Base-by-base conservation (phyloP, 2,888 invertebrate species). In the Drosophila silvestris region DNA sequence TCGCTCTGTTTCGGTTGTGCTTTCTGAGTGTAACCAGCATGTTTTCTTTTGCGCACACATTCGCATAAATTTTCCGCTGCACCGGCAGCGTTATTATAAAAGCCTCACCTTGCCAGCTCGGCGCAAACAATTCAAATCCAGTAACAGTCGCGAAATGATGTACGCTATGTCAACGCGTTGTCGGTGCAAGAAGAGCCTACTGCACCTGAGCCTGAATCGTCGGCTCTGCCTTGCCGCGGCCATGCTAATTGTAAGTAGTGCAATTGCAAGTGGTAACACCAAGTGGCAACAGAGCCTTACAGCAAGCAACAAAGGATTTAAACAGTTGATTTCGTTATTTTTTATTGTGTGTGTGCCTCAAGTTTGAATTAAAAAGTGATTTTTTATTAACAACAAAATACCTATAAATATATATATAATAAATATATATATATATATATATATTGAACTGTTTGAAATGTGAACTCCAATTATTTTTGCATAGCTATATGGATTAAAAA, bases 101-200 rank as follows among this genome's bases (percentile, higher is more conserved):
- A 93, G 93, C 89, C 87, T 78, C 84, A 69, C 71, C 79, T 82
- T 79, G 81, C 81, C 87, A 82, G 85, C 86, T 86, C 85, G 88
- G 77, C 90, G 88, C 88, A 87, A 91, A 91, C 93, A 93, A 93
- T 93, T 91, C 89, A 90, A 91, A 89, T 89, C 91, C 86, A 91
- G 90, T 85, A 85, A 85, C 89, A 85, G 91, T 81, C 91, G 92
- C 89, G 91, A 88, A 89, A 93, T 92, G 92, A 93, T 93, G 91
- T 90, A 82, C 89, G 90, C 88, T 81, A 70, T 73, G 67, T 69
- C 51, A 76, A 69, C 77, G 68, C 89, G 70, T 54, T 78, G 53
- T 68, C 83, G 67, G 70, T 80, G 66, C 51, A 39, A 58, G 51
- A 54, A 39, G 52, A 66, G 37, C 41, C 52, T 41, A 30, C 39